Evolutionary conservation across 1,140 invertebrate species (phyloP), one percentile per base, ranked within the genome.

Genomic region (Paralvinella palmiformis): DNA sequence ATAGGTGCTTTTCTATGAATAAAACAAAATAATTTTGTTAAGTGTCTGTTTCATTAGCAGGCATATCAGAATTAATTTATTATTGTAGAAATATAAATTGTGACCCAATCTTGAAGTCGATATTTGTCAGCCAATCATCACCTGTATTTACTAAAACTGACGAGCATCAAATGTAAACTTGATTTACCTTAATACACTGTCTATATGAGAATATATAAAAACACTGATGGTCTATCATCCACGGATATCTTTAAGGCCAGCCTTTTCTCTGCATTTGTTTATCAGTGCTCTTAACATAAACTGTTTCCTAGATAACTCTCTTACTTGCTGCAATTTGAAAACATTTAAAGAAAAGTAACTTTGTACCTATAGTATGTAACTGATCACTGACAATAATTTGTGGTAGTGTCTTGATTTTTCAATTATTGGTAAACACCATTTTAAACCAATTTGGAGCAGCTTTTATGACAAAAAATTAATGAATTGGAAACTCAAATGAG

Each of bases 211-310:
- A n/a, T n/a, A n/a, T n/a, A n/a, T n/a, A n/a, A n/a, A n/a, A n/a
- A n/a, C n/a, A n/a, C n/a, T n/a, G n/a, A n/a, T n/a, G n/a, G n/a
- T n/a, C n/a, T n/a, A n/a, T n/a, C n/a, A n/a, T n/a, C n/a, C n/a
- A n/a, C n/a, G n/a, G 48, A 52, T 52, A 22, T 57, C 55, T 7
- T 85, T 83, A 50, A 97, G 83, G 48, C 94, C 93, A 66, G 96
- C 95, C 79, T 95, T 96, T 80, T 95, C 89, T 71, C 96, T 86
- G 82, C 96, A 98, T 80, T 96, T 94, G 74, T 94, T 89, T 87
- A 99, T 96, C 45, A 96, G 82, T 41, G 95, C 94, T 69, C 95
- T 83, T 31, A 97, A 82, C 83, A 95, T 94, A 74, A 98, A 99
- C 82, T 99, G 96, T 78, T 90, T 90, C 64, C 95, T 86, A 1